Base-by-base conservation (phyloP, 1,140 invertebrate genomes). In the Drosophila arizonae region DNA sequence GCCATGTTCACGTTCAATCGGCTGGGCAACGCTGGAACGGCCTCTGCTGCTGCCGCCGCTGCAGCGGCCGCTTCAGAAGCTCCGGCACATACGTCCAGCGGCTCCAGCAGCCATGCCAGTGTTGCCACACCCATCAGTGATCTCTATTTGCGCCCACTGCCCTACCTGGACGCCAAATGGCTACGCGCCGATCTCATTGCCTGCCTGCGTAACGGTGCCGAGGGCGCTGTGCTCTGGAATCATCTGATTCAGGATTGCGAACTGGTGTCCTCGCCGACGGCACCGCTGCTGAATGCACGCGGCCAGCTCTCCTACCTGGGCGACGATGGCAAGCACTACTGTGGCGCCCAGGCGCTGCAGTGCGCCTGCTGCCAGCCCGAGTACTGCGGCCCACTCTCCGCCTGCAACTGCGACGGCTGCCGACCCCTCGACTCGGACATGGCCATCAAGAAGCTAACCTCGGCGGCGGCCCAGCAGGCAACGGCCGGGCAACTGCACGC, bases 281-380 rank as follows among this genome's bases (percentile, higher is more conserved):
- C 77, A 3, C 70, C 81, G 6, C 70, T 91, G 6, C 13, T 81
- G 2, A 92, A 92, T 66, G 72, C 78, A 24, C 71, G 70, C 28
- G 91, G 91, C 1, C 79, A 92, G 21, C 60, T 90, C 9, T 92
- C 90, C 4, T 92, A 92, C 63, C 62, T 91, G 21, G 90, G 82
- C 41, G 90, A 92, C 54, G 89, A 91, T 61, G 91, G 91, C 51
- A 91, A 92, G 60, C 90, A 92, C 52, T 92, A 92, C 52, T 92
- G 91, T 50, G 91, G 91, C 10, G 89, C 81, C 13, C 76, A 91
- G 62, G 71, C 76, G 56, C 71, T 92, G 1, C 76, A 87, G 56
- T 92, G 91, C 66, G 71, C 71, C 50, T 92, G 91, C 63, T 92
- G 91, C 54, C 78, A 82, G 45, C 72, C 81, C 3, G 91, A 91